These are phyloP conservation scores for Lagria hirta DNA, from an alignment of 2,888 invertebrate species.

Conservation along the genomic window DNA sequence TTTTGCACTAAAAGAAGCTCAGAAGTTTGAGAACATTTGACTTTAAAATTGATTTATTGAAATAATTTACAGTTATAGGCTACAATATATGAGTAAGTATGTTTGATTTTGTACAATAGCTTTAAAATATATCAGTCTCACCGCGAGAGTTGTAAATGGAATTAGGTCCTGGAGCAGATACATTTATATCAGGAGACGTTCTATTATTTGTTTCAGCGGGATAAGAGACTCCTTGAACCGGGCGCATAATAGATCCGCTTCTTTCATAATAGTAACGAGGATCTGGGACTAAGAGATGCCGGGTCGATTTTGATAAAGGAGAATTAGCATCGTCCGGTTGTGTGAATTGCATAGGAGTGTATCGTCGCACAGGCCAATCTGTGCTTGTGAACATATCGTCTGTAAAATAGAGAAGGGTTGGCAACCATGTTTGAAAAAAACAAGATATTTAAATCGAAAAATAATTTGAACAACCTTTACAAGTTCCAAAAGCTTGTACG, in stretches of 20 bases:
- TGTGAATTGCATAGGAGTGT: constrained; percentile 76
- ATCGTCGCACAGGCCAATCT: constrained; percentile 74
- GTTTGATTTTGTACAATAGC: constrained; percentile 18
- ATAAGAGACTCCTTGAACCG: constrained; percentile 43
- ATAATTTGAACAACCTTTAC: constrained; percentile 64
- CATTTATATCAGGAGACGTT: constrained; percentile 43
- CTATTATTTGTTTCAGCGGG: constrained; percentile 45
- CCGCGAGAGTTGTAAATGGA: constrained; percentile 49
- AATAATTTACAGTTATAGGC: constrained; percentile 28
- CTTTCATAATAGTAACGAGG: constrained; percentile 67
- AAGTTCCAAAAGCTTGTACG: constrained; percentile 74
- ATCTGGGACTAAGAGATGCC: constrained; percentile 73
- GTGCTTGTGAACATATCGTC: constrained; percentile 71
- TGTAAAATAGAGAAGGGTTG: constrained; percentile 53
- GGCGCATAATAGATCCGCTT: constrained; percentile 45
- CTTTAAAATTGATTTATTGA: too few relatives aligned
- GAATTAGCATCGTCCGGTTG: constrained; percentile 76
- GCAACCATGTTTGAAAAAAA: too few relatives aligned
- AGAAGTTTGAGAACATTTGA: too few relatives aligned
- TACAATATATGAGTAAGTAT: constrained; percentile 21
- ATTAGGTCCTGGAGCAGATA: constrained; percentile 43
- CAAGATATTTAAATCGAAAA: too few relatives aligned
- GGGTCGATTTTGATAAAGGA: constrained; percentile 74
- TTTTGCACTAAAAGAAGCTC: too few relatives aligned
- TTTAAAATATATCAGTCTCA: constrained; percentile 39